These are phyloP conservation scores for Megaceryle maxima DNA, from an alignment of 2,113 vertebrate species.

Conservation along the genomic window DNA sequence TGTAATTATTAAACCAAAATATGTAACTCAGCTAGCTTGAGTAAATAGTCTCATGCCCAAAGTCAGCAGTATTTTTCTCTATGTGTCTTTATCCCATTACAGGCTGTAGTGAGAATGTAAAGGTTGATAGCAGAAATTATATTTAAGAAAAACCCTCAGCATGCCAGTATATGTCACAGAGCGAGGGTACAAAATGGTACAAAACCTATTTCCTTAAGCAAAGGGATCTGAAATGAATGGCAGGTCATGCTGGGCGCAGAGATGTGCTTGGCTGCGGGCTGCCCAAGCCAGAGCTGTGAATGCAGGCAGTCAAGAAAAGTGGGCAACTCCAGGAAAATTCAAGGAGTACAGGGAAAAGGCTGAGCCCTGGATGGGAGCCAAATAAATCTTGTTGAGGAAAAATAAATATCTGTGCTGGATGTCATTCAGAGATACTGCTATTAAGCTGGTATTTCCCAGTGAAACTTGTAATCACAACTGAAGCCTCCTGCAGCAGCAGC, in stretches of 20 bases:
- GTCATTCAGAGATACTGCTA: conserved; percentile 6
- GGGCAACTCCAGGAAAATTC: background rate
- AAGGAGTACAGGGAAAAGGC: background rate
- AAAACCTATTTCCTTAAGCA: background rate
- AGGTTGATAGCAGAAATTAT: background rate
- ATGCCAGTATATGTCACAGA: no score
- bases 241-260: background rate
- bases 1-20: conserved; percentile 60
- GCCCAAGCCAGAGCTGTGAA: background rate
- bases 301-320: background rate
- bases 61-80: background rate
- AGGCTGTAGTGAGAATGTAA: background rate
- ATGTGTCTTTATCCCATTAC: background rate
- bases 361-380: background rate
- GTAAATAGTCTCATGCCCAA: conserved; percentile 13
- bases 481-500: background rate
- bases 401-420: conserved; percentile 19
- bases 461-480: background rate
- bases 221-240: background rate
- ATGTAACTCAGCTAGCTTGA: conserved; percentile 24
- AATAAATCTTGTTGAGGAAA: conserved; percentile 20
- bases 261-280: background rate
- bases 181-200: background rate
- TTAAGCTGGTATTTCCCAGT: background rate
- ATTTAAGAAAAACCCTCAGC: background rate